Evolutionary conservation across 2,113 vertebrate species (phyloP).

Genomic region (Macaca nemestrina): DNA sequence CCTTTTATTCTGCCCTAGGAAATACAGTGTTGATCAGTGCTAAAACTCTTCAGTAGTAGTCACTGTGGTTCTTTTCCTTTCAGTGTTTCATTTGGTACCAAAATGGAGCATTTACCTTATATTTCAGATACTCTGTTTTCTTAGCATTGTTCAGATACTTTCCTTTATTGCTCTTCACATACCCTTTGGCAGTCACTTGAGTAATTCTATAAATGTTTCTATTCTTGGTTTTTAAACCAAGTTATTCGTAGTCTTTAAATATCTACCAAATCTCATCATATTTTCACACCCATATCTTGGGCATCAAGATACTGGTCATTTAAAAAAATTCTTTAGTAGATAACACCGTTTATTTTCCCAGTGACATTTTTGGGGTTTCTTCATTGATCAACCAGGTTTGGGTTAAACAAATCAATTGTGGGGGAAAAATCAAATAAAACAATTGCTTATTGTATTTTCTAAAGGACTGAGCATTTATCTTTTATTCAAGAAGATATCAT

Average conservation of each 20-base stretch:
- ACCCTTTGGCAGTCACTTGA: background rate
- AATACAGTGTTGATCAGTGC: background rate
- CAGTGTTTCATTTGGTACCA: slow-evolving; percentile 18
- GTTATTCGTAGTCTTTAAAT: slow-evolving; percentile 28
- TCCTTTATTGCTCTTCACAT: background rate
- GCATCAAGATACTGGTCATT: slow-evolving; percentile 1
- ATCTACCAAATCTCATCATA: background rate
- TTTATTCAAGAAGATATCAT: slow-evolving; percentile 37
- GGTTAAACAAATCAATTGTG: slow-evolving; percentile 27
- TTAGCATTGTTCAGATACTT: background rate
- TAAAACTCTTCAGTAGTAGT: background rate
- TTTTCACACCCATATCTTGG: slow-evolving; percentile 4
- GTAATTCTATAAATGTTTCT: slow-evolving; percentile 9
- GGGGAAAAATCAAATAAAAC: background rate
- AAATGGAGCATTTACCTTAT: background rate
- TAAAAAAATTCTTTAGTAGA: slow-evolving; percentile 31
- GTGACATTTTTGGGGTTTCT: slow-evolving; percentile 31
- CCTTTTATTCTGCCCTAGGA: background rate
- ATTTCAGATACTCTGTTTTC: slow-evolving; percentile 4
- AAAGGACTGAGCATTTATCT: slow-evolving; percentile 19
- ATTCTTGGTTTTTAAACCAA: slow-evolving; percentile 34
- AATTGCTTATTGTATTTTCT: slow-evolving; percentile 50
- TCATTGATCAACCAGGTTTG: slow-evolving; percentile 35
- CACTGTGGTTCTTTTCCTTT: background rate
- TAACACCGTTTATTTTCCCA: slow-evolving; percentile 49